Evolutionary conservation across 2,113 vertebrate species (phyloP).

Genomic region (Scopus umbretta): DNA sequence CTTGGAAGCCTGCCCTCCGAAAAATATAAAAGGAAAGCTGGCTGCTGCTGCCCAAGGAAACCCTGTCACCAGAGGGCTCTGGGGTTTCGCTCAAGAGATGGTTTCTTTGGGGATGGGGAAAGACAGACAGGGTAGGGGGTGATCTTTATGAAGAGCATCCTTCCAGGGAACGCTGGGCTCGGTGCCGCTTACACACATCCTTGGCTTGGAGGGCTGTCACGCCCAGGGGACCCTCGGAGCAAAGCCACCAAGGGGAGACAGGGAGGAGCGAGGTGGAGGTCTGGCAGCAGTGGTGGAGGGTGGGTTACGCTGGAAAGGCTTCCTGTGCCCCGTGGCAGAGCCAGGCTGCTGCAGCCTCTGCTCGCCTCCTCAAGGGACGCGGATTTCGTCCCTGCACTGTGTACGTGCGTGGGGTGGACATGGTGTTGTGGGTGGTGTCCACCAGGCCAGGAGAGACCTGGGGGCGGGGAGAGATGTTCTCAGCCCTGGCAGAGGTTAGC

Average conservation of each 20-base stretch:
- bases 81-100: neutral
- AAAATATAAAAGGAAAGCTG: neutral
- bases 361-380: neutral
- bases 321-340: neutral
- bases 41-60: neutral
- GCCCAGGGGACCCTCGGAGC: neutral
- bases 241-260: neutral
- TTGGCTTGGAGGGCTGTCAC: neutral
- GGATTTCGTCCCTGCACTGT: neutral
- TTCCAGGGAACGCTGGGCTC: neutral
- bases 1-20: neutral
- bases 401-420: fast-evolving
- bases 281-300: fast-evolving
- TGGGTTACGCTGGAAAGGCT: neutral
- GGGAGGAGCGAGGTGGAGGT: neutral
- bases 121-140: neutral
- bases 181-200: neutral
- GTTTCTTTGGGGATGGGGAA: neutral
- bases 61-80: neutral
- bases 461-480: neutral
- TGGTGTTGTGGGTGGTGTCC: neutral
- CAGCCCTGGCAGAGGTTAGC: fast-evolving
- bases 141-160: neutral
- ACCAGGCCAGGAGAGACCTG: neutral
- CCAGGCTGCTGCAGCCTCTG: neutral